These are phyloP conservation scores for Lasioglossum vierecki DNA, from an alignment of 2,888 invertebrate species.

Conservation along the genomic window DNA sequence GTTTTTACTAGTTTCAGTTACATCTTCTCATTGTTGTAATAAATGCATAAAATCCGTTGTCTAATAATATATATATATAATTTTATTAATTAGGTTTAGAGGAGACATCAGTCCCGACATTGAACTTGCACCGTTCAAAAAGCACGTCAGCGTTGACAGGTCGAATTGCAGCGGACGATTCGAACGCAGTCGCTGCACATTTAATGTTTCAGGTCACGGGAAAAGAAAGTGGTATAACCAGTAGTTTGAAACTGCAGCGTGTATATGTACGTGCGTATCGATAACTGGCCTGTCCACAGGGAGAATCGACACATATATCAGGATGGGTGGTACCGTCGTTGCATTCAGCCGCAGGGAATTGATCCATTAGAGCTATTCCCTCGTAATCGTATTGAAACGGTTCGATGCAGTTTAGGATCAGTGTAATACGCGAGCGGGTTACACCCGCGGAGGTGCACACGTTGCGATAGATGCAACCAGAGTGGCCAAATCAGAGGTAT, in stretches of 20 bases:
- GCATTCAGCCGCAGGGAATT: constrained; percentile 5
- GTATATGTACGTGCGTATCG: neutral
- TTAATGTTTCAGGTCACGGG: constrained; percentile 14
- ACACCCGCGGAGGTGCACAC: neutral
- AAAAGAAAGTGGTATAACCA: neutral
- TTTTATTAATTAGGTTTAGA: no score
- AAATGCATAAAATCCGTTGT: no score
- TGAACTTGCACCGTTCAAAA: no score
- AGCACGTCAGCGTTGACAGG: no score
- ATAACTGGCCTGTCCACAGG: constrained; percentile 7
- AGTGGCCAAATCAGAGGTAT: no score
- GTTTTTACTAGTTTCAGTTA: no score
- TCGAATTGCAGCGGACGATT: neutral
- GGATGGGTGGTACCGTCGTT: constrained; percentile 11
- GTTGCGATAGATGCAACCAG: neutral
- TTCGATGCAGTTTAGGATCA: neutral
- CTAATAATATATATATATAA: no score
- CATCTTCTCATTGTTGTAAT: no score
- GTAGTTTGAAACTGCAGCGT: neutral
- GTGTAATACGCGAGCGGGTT: neutral
- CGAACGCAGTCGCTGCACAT: neutral
- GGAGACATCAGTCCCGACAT: no score
- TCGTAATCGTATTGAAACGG: constrained; percentile 9
- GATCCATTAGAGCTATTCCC: constrained; percentile 5
- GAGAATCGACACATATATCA: neutral